Percentiles rank a stretch among this genome's conserved stretches.
Conservation (phyloP, 2,888 invertebrate genomes). For the Apoda limacodes region DNA sequence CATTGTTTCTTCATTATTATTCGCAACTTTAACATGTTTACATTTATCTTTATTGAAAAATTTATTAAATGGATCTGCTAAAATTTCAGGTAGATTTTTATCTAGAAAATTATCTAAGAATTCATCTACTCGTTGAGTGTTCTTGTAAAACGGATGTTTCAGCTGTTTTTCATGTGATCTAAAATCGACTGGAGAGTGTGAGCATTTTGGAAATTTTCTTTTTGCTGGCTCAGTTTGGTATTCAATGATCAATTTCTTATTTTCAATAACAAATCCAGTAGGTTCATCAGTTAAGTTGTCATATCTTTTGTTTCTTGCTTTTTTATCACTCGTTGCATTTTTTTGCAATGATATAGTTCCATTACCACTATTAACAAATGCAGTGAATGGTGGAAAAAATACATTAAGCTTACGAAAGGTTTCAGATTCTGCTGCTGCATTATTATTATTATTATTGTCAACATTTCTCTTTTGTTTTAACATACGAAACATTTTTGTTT, state of each 20-base stretch:
- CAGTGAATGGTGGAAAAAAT: slow-evolving; percentile 14
- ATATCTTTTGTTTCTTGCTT: slow-evolving; percentile 19
- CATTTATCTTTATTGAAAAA: too few species aligned
- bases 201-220: slow-evolving; percentile 35
- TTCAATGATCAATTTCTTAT: slow-evolving; percentile 33
- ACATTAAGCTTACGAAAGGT: slow-evolving; percentile 9
- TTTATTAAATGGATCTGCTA: slow-evolving; percentile 25
- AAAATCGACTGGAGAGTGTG: slow-evolving; percentile 32
- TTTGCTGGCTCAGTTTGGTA: slow-evolving; percentile 29
- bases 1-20: too few species aligned
- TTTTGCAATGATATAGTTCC: too few species aligned
- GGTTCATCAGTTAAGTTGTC: slow-evolving; percentile 20
- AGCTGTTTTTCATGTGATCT: slow-evolving; percentile 36
- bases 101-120: slow-evolving; percentile 32
- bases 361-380: too few species aligned
- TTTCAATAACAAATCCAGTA: slow-evolving; percentile 32
- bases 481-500: slow-evolving; percentile 3
- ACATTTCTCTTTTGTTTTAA: slow-evolving; percentile 7
- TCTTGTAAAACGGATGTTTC: slow-evolving; percentile 45
- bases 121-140: slow-evolving; percentile 39
- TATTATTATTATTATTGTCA: background rate
- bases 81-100: slow-evolving; percentile 27
- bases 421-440: slow-evolving; percentile 1
- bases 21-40: too few species aligned
- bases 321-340: slow-evolving; percentile 7